Evolutionary conservation across 2,888 invertebrate species (phyloP).

Genomic region (Tholera decimalis): DNA sequence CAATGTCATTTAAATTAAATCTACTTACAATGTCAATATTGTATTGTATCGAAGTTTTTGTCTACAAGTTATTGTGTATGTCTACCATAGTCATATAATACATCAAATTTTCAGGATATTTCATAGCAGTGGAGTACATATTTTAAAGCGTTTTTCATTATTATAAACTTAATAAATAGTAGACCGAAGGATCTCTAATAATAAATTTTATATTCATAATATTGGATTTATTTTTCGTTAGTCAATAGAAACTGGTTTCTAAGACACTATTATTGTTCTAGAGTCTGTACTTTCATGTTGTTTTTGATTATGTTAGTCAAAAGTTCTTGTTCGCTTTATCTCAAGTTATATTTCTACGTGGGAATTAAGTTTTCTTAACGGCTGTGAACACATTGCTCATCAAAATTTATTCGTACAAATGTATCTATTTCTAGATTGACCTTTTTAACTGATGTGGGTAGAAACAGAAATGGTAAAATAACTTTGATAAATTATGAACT

Average conservation of each 20-base stretch:
- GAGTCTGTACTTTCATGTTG: conserved; percentile 3
- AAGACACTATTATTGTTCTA: conserved; percentile 5
- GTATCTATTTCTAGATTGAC: conserved; percentile 2
- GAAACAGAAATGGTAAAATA: too few species aligned
- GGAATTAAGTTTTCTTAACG: not conserved
- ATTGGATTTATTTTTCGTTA: not conserved
- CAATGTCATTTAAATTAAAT: too few species aligned
- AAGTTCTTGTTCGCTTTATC: not conserved
- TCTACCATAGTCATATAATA: too few species aligned
- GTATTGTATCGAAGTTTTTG: too few species aligned
- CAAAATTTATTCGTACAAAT: not conserved
- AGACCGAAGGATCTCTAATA: not conserved
- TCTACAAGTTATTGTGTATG: too few species aligned
- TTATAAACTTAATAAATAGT: not conserved
- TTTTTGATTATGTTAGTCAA: conserved; percentile 2
- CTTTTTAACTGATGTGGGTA: conserved; percentile 4
- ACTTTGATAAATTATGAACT: too few species aligned
- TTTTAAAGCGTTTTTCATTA: too few species aligned
- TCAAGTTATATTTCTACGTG: not conserved
- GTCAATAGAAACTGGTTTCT: not conserved
- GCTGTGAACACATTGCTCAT: not conserved
- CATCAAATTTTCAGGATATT: too few species aligned
- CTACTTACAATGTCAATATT: too few species aligned
- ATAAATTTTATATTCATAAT: not conserved
- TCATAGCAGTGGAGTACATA: too few species aligned